These are phyloP conservation scores for Sepioteuthis lessoniana DNA, from an alignment of 2,888 invertebrate genomes.

Conservation along the genomic window DNA sequence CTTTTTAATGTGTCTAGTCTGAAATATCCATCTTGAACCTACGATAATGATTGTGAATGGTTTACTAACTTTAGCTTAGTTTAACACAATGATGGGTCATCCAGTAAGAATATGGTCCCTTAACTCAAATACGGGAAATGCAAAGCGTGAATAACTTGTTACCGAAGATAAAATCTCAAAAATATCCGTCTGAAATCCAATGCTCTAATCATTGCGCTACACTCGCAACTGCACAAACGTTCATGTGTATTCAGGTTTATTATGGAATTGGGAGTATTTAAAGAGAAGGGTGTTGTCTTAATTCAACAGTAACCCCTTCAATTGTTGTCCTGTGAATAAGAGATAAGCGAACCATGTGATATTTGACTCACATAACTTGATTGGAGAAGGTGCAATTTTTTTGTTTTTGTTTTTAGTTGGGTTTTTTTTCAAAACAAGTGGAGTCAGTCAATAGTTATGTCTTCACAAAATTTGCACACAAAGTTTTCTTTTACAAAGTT, in stretches of 20 bases:
- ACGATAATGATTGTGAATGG: too few species aligned
- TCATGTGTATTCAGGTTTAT: background rate
- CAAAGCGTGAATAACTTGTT: background rate
- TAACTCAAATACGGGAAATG: too few species aligned
- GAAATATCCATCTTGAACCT: too few species aligned
- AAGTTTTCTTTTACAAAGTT: background rate
- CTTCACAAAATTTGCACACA: background rate
- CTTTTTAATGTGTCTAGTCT: too few species aligned
- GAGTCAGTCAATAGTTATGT: background rate
- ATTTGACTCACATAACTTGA: background rate
- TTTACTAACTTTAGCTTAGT: too few species aligned
- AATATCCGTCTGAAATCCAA: background rate
- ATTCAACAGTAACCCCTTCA: background rate
- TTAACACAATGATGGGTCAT: too few species aligned
- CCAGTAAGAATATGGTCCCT: too few species aligned
- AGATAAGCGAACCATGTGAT: background rate
- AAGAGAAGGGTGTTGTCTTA: background rate
- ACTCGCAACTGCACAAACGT: background rate
- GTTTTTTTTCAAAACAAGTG: background rate
- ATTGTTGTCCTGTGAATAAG: background rate
- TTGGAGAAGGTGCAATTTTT: too few species aligned
- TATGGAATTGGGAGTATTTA: background rate
- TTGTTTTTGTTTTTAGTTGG: too few species aligned
- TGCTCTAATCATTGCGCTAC: background rate
- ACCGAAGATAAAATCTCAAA: background rate